phyloP scores from a whole-genome alignment of 2,888 invertebrate species.

The Tetragnatha montana region DNA sequence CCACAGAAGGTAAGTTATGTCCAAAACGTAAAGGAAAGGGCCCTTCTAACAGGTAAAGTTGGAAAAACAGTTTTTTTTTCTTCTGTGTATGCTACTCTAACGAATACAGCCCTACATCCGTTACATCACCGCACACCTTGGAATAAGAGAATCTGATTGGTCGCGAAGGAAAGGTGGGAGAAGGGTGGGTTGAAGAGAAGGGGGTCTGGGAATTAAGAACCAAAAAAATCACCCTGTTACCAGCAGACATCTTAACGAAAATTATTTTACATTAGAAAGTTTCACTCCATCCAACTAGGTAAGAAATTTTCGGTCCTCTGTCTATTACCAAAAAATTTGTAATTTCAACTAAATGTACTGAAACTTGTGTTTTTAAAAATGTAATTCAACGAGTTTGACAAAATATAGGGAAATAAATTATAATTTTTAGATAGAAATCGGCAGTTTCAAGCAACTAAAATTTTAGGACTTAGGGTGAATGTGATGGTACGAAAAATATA shows the following conservation, averaged over 20 bases:
- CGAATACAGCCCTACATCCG: constrained; percentile 26
- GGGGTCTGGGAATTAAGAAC: constrained; percentile 15
- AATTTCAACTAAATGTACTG: no score
- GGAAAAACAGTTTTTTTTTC: not conserved
- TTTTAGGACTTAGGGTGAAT: no score
- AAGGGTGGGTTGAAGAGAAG: not conserved
- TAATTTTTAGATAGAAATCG: no score
- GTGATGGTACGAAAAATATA: no score
- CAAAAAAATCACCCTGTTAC: not conserved
- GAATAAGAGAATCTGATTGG: constrained; percentile 34
- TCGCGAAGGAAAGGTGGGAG: not conserved
- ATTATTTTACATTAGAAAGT: constrained; percentile 35
- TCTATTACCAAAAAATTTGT: not conserved
- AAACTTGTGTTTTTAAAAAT: no score
- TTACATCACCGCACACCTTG: constrained; percentile 51
- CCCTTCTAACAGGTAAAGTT: constrained; percentile 5
- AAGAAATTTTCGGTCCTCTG: not conserved
- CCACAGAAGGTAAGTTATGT: not conserved
- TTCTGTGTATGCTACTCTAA: not conserved
- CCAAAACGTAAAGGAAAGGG: not conserved
- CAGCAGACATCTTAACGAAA: not conserved
- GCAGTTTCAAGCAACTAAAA: no score
- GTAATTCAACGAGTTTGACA: no score
- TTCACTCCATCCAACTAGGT: constrained; percentile 13
- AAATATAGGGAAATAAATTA: no score